Evolutionary conservation across 2,113 vertebrate genomes (phyloP), one percentile per base, ranked within the genome.

Genomic region (Terrapene triunguis): DNA sequence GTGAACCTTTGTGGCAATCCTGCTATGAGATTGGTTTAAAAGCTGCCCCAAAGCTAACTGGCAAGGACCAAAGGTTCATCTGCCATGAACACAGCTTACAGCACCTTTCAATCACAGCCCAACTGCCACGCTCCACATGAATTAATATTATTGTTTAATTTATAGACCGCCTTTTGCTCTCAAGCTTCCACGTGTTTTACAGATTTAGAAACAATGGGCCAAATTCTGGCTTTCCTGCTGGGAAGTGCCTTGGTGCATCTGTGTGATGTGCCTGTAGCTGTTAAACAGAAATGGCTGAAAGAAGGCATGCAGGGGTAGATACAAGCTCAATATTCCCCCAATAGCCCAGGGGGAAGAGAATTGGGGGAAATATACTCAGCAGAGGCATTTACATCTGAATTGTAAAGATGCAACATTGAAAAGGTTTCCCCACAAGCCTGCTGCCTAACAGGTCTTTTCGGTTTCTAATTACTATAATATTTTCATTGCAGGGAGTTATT

Each of bases 81-180:
- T 81, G 79, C 48, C 10, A 85, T 35, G 89, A 95, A 84, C n/a
- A 84, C 55, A 32, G 53, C 89, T 80, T 84, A 65, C 17, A 83
- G 65, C 80, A 55, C 24, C 89, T 74, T 88, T 81, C 94, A 88
- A 4, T 27, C 96, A 84, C 93, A 79, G 25, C 80, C 95, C 54
- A 51, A 29, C 69, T 84, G 82, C 85, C 38, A 38, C 1, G 19
- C 90, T 94, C 90, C 94, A 89, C 50, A 5, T 8, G 14, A 95
- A 95, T 95, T 96, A 88, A 47, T 27, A 44, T 55, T 59, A 85
- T 21, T 86, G 57, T 53, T 93, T 93, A n/a, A 92, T 95, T 96
- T 91, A 92, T n/a, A 94, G 72, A 8, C 50, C 92, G 65, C 16
- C 35, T 55, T 93, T 74, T 93, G 81, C 87, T 91, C 84, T 69